These are phyloP conservation scores for Gonocerus acuteangulatus DNA, from an alignment of 2,888 invertebrate species.

Conservation along the genomic window DNA sequence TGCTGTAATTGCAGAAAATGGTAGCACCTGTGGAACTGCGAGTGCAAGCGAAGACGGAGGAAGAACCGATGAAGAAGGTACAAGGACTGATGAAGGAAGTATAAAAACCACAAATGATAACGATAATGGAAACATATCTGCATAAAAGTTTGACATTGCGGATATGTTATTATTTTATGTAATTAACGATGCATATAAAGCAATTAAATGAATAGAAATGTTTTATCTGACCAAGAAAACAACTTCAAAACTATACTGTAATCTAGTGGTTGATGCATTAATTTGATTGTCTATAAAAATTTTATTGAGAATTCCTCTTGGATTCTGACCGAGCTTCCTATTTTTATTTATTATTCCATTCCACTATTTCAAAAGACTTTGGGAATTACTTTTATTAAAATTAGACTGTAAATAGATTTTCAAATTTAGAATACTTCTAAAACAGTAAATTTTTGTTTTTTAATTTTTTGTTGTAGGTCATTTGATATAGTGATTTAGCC, in stretches of 20 bases:
- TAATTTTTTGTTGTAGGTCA: too few relatives aligned
- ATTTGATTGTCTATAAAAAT: too few relatives aligned
- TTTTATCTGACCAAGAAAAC: too few relatives aligned
- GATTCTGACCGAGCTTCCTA: too few relatives aligned
- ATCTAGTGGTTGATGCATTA: neutral
- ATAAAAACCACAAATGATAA: too few relatives aligned
- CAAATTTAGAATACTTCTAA: slow-evolving; percentile 1
- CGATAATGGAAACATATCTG: neutral
- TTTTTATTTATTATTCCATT: too few relatives aligned
- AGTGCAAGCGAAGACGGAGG: neutral
- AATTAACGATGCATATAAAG: too few relatives aligned
- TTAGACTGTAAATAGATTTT: slow-evolving; percentile 12
- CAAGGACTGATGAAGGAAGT: slow-evolving; percentile 4
- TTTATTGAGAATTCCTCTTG: too few relatives aligned
- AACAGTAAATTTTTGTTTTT: too few relatives aligned
- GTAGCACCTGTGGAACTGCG: neutral
- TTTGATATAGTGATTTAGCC: slow-evolving; percentile 6
- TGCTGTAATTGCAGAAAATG: slow-evolving; percentile 46
- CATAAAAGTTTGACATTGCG: neutral
- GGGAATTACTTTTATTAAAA: neutral
- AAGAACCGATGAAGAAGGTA: slow-evolving; percentile 6
- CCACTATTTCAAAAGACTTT: too few relatives aligned
- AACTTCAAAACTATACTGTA: too few relatives aligned
- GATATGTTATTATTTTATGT: neutral
- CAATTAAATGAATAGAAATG: too few relatives aligned